Percentiles rank a stretch among this genome's conserved stretches.
Conservation (phyloP, 30 jellyfish, hydroid and myxozoan species). For the Chironex yamaguchii region DNA sequence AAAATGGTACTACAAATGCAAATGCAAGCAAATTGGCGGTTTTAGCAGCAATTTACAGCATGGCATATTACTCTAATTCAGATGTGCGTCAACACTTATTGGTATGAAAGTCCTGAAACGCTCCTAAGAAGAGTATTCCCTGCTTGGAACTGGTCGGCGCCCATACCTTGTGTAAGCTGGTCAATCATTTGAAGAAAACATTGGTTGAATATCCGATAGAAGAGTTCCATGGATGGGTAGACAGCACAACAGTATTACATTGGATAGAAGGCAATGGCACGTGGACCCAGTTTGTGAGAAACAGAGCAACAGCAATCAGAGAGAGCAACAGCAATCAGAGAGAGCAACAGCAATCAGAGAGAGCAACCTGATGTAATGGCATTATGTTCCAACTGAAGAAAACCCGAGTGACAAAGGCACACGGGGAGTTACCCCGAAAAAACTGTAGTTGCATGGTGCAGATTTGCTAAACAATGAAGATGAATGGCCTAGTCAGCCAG, state of each 20-base stretch:
- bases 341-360: slow-evolving; percentile 51
- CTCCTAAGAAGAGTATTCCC: slow-evolving; percentile 48
- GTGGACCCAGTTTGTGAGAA: slow-evolving; percentile 71
- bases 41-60: no score
- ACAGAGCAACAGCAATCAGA: slow-evolving; percentile 62
- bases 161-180: slow-evolving; percentile 49
- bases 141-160: slow-evolving; percentile 72
- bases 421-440: slow-evolving; percentile 56
- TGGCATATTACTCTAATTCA: no score
- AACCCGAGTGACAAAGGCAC: slow-evolving; percentile 74
- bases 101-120: slow-evolving; percentile 56
- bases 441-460: slow-evolving; percentile 82
- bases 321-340: no score
- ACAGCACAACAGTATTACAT: slow-evolving; percentile 73
- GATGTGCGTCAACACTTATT: slow-evolving; percentile 47
- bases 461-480: slow-evolving; percentile 59
- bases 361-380: slow-evolving; percentile 56
- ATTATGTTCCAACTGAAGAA: slow-evolving; percentile 60
- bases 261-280: slow-evolving; percentile 74
- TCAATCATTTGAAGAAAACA: slow-evolving; percentile 33
- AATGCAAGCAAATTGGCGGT: no score
- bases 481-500: slow-evolving; percentile 77
- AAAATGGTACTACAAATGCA: no score
- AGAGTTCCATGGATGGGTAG: slow-evolving; percentile 67
- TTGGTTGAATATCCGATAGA: slow-evolving; percentile 30